Evolutionary conservation across 2,888 invertebrate species (phyloP), one percentile per base, ranked within the genome.

Genomic region (Diachrysia chrysitis): DNA sequence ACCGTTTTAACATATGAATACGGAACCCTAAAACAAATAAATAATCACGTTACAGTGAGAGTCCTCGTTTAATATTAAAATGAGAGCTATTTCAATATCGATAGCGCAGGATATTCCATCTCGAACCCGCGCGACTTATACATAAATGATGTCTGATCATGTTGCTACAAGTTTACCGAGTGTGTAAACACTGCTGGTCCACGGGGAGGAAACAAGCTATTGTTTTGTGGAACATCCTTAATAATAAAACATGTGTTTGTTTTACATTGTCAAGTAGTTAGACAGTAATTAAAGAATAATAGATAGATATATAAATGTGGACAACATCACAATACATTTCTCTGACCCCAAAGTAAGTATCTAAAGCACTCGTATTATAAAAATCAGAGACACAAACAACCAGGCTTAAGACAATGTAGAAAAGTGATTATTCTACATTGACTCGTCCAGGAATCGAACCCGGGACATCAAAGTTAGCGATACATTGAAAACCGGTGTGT

Each of bases 21-120:
- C 14, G 14, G 19, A 19, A 12, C 19, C 48, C 2, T 21, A 51
- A 7, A 51, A 21, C 48, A 51, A 51, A 51, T 19, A 19, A 51
- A 51, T 21, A 19, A 51, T 21, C 12, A 17, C 0, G 48, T 19
- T 48, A 19, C 19, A 46, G 21, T 32, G n/a, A 19, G 46, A 19
- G 46, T 37, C 59, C 48, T 59, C 56, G 46, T 48, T 32, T 35
- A 51, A 51, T 63, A 63, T 57, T 63, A 23, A 63, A 63, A 63
- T 51, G 57, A 35, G 35, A 56, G 16, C 46, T 56, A 63, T 21
- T 32, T 19, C 51, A 7, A 48, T 32, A 59, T 51, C 48, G 29
- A 19, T 32, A 32, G n/a, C 17, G 12, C 9, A 14, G 21, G 25
- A 46, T 46, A 16, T 46, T 14, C 23, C 14, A 14, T 14, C 48